Evolutionary conservation across 2,888 invertebrate species (phyloP), one percentile per base, ranked within the genome.

Genomic region (Hofmannophila pseudospretella): DNA sequence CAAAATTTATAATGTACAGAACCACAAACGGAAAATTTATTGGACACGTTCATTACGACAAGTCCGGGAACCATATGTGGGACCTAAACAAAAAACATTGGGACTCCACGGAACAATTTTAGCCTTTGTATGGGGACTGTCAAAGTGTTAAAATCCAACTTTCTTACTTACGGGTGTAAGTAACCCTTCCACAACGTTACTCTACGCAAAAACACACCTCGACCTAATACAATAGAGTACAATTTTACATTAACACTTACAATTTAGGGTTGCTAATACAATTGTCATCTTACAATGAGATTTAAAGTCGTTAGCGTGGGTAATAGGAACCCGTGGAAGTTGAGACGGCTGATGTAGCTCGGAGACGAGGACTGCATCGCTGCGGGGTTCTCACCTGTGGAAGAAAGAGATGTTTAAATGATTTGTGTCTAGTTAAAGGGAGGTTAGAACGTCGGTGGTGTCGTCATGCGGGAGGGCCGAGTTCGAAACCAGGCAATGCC

Each of bases 371-470:
- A 86, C 55, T 94, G 93, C 93, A 94, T 94, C 7, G 94, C 94
- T 12, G 94, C 94, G 39, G 94, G 93, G 74, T 93, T 93, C 77
- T 94, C 94, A 73, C 93, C 94, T 92, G 89, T 32, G 70, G 77
- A 66, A 63, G 66, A 64, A 51, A 32, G 32, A 28, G 32, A 36
- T 28, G n/a, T 10, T 32, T 32, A 32, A 23, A 7, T 10, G 8
- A 22, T 22, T 22, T 4, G 22, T 22, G 8, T 2, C 8, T 7
- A 22, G 22, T 22, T 4, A 7, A 7, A 16, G 16, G 16, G 16
- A 16, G 16, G 16, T 16, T 16, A 5, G 16, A 5, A 5, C 16
- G 16, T 16, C 5, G 16, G 16, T 16, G n/a, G n/a, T n/a, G n/a
- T n/a, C n/a, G n/a, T n/a, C n/a, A n/a, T n/a, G n/a, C n/a, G n/a